Conservation (phyloP, 2,888 invertebrate genomes). For the Scaptomyza tumidula region DNA sequence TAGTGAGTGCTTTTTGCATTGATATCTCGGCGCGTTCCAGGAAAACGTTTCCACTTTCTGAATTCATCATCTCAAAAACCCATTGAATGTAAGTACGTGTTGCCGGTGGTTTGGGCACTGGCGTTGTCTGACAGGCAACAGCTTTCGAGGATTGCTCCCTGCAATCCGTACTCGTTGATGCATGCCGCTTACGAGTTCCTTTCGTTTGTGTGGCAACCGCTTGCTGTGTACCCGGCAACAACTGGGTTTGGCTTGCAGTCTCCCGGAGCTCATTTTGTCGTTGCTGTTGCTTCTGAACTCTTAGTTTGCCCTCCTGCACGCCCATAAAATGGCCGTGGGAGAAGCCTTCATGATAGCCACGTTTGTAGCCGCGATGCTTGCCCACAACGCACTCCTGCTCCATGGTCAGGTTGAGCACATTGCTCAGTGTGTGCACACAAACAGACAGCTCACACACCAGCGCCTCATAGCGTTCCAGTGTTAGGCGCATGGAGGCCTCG, state of each 20-base stretch:
- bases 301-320: slow-evolving; percentile 52
- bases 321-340: slow-evolving; percentile 65
- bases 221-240: not conserved
- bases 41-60: slow-evolving; percentile 80
- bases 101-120: slow-evolving; percentile 23
- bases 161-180: slow-evolving; percentile 5
- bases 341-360: slow-evolving; percentile 66
- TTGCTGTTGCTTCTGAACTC: slow-evolving; percentile 1
- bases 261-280: not conserved
- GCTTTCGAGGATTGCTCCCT: not conserved
- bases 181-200: not conserved
- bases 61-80: slow-evolving; percentile 82
- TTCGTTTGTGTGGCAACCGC: slow-evolving; percentile 21
- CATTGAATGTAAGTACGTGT: slow-evolving; percentile 78
- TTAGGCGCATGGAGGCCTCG: slow-evolving; percentile 17
- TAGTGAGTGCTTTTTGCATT: slow-evolving; percentile 75
- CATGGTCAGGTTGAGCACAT: slow-evolving; percentile 63
- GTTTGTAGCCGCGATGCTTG: slow-evolving; percentile 49
- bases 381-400: slow-evolving; percentile 65
- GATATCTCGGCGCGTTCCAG: slow-evolving; percentile 82
- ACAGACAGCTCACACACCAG: slow-evolving; percentile 45
- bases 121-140: slow-evolving; percentile 19
- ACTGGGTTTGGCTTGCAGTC: slow-evolving; percentile 22
- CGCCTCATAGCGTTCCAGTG: slow-evolving; percentile 25
- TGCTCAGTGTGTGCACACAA: slow-evolving; percentile 52